Conservation (phyloP, 2,797 vertebrate genomes). For the Danio tinwini region DNA sequence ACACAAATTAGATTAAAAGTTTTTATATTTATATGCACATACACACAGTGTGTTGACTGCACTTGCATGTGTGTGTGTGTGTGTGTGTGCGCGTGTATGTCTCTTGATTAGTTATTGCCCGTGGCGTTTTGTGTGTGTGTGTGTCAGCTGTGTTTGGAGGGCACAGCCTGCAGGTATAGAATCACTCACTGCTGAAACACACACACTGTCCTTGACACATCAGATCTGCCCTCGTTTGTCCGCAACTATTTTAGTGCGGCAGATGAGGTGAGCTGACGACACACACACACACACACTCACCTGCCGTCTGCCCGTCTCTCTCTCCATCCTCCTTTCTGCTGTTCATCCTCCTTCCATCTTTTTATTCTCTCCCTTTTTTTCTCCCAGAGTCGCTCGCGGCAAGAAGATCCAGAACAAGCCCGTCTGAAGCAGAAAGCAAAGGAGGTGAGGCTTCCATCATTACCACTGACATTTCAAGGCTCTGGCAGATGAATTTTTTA, state of each 20-base stretch:
- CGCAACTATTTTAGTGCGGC: constrained; percentile 84
- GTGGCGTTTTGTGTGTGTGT: constrained; percentile 71
- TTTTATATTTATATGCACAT: background rate
- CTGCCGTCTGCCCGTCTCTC: constrained; percentile 66
- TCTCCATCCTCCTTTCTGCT: constrained; percentile 52
- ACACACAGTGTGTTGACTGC: background rate
- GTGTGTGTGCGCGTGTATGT: constrained; percentile 66
- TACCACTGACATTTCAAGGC: constrained; percentile 97
- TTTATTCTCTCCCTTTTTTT: constrained; percentile 64
- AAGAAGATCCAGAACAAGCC: constrained; percentile 93
- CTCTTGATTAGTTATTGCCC: constrained; percentile 81
- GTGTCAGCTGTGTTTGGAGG: constrained; percentile 81
- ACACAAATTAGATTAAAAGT: background rate
- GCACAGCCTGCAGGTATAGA: constrained; percentile 76
- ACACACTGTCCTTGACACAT: constrained; percentile 84
- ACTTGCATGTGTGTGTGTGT: constrained; percentile 32
- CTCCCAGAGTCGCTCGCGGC: constrained; percentile 89
- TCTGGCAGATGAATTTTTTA: constrained; percentile 94
- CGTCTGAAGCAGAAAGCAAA: constrained; percentile 93
- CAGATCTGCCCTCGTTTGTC: constrained; percentile 82
- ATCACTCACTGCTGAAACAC: constrained; percentile 76
- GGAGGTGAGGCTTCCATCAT: constrained; percentile 92
- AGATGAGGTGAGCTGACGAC: constrained; percentile 86
- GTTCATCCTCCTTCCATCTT: constrained; percentile 3
- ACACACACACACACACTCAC: constrained; percentile 87